Percentiles rank a stretch among this genome's conserved stretches.
These are phyloP conservation scores for Cettia cetti DNA, from an alignment of 2,113 vertebrate species.

Conservation along the genomic window DNA sequence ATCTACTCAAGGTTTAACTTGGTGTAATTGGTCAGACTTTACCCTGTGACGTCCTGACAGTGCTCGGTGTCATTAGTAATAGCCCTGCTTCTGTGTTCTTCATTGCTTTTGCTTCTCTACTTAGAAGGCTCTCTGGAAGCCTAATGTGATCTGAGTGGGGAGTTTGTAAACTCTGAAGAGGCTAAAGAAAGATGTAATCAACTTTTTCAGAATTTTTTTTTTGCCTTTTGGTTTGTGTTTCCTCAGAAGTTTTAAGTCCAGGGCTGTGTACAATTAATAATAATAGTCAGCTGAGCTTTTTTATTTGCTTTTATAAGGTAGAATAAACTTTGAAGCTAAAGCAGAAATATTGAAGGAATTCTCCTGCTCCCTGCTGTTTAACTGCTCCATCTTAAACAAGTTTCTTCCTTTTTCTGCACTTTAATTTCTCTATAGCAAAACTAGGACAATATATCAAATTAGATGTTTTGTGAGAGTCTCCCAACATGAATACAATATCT, in stretches of 20 bases:
- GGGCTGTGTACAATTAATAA: neutral
- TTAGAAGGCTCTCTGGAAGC: neutral
- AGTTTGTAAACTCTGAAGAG: neutral
- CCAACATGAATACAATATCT: neutral
- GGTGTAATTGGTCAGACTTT: neutral
- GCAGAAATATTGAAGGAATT: neutral
- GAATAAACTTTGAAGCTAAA: neutral
- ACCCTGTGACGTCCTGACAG: neutral
- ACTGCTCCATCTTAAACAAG: neutral
- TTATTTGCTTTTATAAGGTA: neutral
- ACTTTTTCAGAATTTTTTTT: neutral
- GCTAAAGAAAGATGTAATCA: neutral
- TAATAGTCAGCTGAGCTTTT: neutral
- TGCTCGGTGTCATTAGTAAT: neutral
- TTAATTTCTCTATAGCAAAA: neutral
- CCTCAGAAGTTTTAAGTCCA: neutral
- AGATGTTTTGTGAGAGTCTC: neutral
- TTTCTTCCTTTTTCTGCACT: neutral
- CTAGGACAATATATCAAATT: neutral
- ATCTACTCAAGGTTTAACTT: neutral
- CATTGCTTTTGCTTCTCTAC: neutral
- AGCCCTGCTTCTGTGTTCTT: neutral
- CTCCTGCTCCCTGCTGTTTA: neutral
- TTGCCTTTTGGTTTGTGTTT: neutral
- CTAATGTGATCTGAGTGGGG: neutral